Base-by-base conservation (phyloP, 2,888 invertebrate species). In the Slavum lentiscoides region DNA sequence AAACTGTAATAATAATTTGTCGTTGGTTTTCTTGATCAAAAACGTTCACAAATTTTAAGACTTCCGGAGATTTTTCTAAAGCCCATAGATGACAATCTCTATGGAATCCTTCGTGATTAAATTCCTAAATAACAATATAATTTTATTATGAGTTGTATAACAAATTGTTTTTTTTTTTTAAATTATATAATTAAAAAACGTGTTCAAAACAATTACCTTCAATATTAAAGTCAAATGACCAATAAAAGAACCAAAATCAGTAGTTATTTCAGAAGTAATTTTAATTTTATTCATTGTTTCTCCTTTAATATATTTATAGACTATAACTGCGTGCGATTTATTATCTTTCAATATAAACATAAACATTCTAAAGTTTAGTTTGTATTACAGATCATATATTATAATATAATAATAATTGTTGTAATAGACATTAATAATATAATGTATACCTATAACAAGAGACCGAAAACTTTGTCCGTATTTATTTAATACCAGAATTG, bases 71-170 rank as follows among this genome's bases (percentile, higher is more conserved):
- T 62, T 90, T 89, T 8, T 89, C 88, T 84, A 97, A 86, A 90
- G 91, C 91, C 96, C 96, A 97, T 19, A 93, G 86, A n/a, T 90
- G 90, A 84, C 89, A 89, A 82, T 92, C 90, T 2, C 87, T 87
- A 7, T 90, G 89, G 84, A 92, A 91, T 0, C 90, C 93, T 0
- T 91, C 89, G 86, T 94, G 93, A 83, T 90, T 87, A 86, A 94
- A 80, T 64, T 62, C 23, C 80, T 80, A 68, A 64, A 58, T 19
- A 66, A 37, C 37, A 37, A 59, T 13, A 61, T 13, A 61, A 13
- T n/a, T 8, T 21, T 6, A 49, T 49, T 13, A 59, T 21, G 13
- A 59, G 19, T 72, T 39, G 30, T 30, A 11, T 13, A 49, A n/a
- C 1, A 49, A 13, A 70, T 58, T 37, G 55, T 23, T 43, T n/a